Percentiles rank a stretch among this genome's conserved stretches.
Conservation (phyloP, 2,797 vertebrate species). For the Sebastes ruberrimus region DNA sequence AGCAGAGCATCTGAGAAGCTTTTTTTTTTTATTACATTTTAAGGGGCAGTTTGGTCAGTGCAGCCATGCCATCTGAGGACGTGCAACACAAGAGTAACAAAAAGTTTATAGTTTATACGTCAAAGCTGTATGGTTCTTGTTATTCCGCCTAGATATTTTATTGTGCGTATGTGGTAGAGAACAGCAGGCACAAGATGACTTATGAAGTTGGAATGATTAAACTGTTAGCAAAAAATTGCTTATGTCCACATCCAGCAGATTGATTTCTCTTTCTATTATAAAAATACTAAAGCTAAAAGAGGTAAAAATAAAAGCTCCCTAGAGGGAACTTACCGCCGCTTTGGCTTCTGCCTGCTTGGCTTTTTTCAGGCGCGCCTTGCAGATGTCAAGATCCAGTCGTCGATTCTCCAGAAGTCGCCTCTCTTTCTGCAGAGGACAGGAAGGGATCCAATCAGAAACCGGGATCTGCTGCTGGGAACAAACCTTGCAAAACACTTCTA, state of each 20-base stretch:
- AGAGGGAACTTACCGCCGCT: conserved; percentile 74
- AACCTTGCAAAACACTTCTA: background rate
- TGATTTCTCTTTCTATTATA: too few relatives aligned
- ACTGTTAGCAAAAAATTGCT: background rate
- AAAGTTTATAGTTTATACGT: too few relatives aligned
- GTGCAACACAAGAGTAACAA: background rate
- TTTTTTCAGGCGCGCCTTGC: conserved; percentile 95
- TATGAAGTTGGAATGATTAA: background rate
- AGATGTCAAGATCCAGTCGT: conserved; percentile 93
- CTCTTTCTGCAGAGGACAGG: conserved; percentile 86
- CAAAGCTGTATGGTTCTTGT: background rate
- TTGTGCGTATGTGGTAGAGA: background rate
- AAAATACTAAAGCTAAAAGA: background rate
- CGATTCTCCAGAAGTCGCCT: conserved; percentile 92
- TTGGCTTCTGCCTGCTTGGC: conserved; percentile 94
- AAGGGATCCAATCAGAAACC: background rate
- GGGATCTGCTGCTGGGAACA: background rate
- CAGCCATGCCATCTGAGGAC: conserved; percentile 2
- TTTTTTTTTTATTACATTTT: background rate
- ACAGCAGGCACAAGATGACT: background rate
- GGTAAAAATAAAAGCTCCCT: background rate
- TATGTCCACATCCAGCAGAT: background rate
- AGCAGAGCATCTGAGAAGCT: background rate
- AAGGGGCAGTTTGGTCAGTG: background rate
- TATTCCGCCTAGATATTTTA: background rate